Conservation (phyloP, 2,888 invertebrate genomes). For the Fissipunctia ypsillon region DNA sequence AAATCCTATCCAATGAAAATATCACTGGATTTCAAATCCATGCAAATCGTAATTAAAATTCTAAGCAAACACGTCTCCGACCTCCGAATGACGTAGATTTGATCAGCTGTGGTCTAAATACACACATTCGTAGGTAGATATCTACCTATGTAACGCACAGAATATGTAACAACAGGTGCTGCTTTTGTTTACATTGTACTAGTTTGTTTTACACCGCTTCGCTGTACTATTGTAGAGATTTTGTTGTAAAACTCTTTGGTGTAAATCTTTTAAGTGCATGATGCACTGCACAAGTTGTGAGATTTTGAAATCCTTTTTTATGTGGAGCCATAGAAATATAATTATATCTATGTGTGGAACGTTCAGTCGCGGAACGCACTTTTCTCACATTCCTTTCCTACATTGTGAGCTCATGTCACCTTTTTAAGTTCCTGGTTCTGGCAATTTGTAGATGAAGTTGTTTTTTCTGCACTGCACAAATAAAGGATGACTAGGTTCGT, state of each 20-base stretch:
- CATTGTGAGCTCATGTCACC: neutral
- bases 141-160: conserved; percentile 42
- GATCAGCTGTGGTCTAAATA: conserved; percentile 85
- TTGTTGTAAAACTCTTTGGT: neutral
- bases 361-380: neutral
- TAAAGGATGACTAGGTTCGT: too few relatives aligned
- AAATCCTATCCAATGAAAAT: conserved; percentile 13
- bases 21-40: conserved; percentile 21
- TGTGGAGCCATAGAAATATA: too few relatives aligned
- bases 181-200: conserved; percentile 33
- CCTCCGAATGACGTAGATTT: conserved; percentile 80
- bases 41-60: conserved; percentile 60
- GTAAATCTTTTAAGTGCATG: neutral
- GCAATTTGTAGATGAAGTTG: neutral
- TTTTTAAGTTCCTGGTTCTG: neutral
- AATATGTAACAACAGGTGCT: conserved; percentile 66
- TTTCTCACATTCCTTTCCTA: neutral
- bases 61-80: conserved; percentile 40
- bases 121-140: conserved; percentile 69
- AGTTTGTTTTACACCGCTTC: conserved; percentile 43
- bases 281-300: neutral
- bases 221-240: conserved; percentile 43
- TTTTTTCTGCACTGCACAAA: neutral
- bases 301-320: neutral
- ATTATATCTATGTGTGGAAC: too few relatives aligned